Evolutionary conservation across 2,888 invertebrate species (phyloP), one percentile per base, ranked within the genome.

Genomic region (Acrocyrtus sp.): DNA sequence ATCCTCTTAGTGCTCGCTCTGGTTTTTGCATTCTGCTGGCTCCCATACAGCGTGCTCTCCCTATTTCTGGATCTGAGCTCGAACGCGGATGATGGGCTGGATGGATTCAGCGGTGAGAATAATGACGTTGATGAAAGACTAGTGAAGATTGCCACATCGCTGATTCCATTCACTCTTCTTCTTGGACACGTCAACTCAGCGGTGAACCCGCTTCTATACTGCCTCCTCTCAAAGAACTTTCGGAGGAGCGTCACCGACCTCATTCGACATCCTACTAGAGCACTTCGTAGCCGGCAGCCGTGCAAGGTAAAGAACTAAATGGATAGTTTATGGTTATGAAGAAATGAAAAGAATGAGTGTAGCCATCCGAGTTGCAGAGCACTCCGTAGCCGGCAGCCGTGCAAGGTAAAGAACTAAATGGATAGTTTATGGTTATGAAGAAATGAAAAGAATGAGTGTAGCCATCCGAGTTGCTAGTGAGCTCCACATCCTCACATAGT

Each of bases 131-230:
- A 75, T 39, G 73, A 74, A 69, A 61, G 72, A 10, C 60, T 78
- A 24, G 57, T 60, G 19, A 66, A 68, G 17, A 65, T 77, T 56
- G 77, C 76, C 22, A 62, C 65, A 8, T 45, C 63, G 8, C 51
- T 83, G n/a, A 74, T 84, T 5, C 89, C 89, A 0, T 92, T 92
- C 82, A 88, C 91, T 8, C 85, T 92, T 29, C 85, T 92, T 2
- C 84, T 92, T 53, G 92, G 92, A 50, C 92, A 92, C 83, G 88
- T 89, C 0, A 92, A 92, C 84, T 91, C 91, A 1, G 92, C 91
- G 4, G 87, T 92, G 81, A 92, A 92, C 84, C 92, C 92, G 0
- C 87, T 92, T 56, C 89, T 92, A 12, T 92, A 92, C 83, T 92
- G 91, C 82, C 87, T 90, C 81, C 90, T 92, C 87, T 91, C 91